Evolutionary conservation across 35 echinoderm and acorn worm genomes (phyloP).

Genomic region (Lytechinus pictus): DNA sequence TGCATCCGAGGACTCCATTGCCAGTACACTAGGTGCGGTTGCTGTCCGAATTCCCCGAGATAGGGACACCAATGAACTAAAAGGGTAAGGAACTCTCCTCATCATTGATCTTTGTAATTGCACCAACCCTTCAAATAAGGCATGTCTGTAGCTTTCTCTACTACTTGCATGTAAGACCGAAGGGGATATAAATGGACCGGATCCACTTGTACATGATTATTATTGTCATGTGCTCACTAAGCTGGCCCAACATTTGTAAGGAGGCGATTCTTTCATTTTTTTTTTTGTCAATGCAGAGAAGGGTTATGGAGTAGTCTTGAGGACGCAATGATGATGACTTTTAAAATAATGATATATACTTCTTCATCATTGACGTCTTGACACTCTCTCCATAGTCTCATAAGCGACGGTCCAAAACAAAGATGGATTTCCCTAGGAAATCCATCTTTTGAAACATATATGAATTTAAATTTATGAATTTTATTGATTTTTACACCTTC

Average conservation of each 20-base stretch:
- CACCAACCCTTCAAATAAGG: constrained; percentile 26
- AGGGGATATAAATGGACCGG: constrained; percentile 32
- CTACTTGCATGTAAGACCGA: constrained; percentile 52
- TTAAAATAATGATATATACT: too few species aligned
- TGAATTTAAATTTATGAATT: too few species aligned
- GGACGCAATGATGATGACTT: too few species aligned
- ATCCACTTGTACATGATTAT: constrained; percentile 28
- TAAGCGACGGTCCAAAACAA: too few species aligned
- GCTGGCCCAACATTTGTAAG: constrained; percentile 27
- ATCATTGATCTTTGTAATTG: not conserved
- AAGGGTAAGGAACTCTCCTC: not conserved
- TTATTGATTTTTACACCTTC: too few species aligned
- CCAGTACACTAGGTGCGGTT: not conserved
- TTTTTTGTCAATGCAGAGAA: too few species aligned
- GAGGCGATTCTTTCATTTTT: not conserved
- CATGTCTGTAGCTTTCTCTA: not conserved
- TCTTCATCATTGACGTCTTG: too few species aligned
- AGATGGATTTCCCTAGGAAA: too few species aligned
- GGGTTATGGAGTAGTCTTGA: too few species aligned
- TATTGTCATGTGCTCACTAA: constrained; percentile 32
- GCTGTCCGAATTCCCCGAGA: not conserved
- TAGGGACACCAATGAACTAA: constrained; percentile 33
- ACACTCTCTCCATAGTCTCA: too few species aligned
- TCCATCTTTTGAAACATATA: too few species aligned
- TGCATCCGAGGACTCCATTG: constrained; percentile 46